These are phyloP conservation scores for Tupiocoris notatus DNA, from an alignment of 2,888 invertebrate genomes.

Conservation along the genomic window DNA sequence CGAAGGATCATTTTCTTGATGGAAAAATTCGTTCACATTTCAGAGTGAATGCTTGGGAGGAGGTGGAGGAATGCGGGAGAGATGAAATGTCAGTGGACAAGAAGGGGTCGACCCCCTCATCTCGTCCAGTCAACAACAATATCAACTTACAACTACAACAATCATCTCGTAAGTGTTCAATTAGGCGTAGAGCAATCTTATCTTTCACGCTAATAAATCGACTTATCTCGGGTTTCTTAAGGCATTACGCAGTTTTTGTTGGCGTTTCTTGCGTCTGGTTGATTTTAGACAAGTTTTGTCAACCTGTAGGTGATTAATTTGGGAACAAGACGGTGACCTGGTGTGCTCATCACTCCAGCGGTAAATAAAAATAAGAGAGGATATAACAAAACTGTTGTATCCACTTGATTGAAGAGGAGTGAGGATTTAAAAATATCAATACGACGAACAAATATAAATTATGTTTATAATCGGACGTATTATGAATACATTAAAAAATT, in stretches of 20 bases:
- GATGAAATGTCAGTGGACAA: constrained; percentile 46
- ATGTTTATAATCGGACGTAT: too few relatives aligned
- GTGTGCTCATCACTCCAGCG: too few relatives aligned
- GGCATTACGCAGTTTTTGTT: not conserved
- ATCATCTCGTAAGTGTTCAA: not conserved
- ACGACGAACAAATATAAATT: too few relatives aligned
- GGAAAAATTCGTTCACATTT: not conserved
- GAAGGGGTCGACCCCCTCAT: constrained; percentile 33
- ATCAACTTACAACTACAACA: constrained; percentile 1
- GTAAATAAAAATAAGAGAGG: too few relatives aligned
- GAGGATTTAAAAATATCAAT: too few relatives aligned
- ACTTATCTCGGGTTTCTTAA: constrained; percentile 23
- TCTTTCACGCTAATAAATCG: not conserved
- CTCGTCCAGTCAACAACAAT: constrained; percentile 40
- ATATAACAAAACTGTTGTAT: too few relatives aligned
- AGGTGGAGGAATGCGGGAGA: constrained; percentile 46
- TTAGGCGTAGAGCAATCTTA: not conserved
- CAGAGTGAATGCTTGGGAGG: constrained; percentile 44
- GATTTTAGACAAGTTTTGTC: too few relatives aligned
- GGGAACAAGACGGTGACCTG: too few relatives aligned
- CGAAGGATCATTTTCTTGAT: not conserved
- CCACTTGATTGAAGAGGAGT: too few relatives aligned
- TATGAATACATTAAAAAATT: too few relatives aligned
- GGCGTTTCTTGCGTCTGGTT: too few relatives aligned
- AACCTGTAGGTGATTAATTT: too few relatives aligned